A percentile compares a stretch with the other conserved stretches of the same genome.
phyloP scores from a whole-genome alignment of 2,113 vertebrate genomes.

The Melospiza georgiana region DNA sequence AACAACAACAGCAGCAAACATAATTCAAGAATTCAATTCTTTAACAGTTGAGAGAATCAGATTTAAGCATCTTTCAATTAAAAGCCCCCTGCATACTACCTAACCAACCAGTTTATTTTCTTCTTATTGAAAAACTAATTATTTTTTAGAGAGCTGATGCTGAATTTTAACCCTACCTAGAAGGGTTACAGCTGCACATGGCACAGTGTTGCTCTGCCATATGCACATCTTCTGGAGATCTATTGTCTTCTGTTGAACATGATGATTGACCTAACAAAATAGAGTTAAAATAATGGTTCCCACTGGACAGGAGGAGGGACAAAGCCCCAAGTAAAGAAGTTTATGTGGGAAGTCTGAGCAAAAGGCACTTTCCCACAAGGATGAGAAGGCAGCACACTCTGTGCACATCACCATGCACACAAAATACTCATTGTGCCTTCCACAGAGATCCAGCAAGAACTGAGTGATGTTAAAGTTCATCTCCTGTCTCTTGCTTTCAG shows the following conservation, averaged over 20 bases:
- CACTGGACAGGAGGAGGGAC: neutral
- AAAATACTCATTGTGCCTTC: neutral
- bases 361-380: neutral
- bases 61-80: slow-evolving; percentile 45
- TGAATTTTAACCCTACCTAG: neutral
- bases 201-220: neutral
- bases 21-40: slow-evolving; percentile 22
- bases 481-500: neutral
- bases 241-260: neutral
- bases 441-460: neutral
- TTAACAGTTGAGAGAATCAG: slow-evolving; percentile 29
- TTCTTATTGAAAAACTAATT: slow-evolving; percentile 14
- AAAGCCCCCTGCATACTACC: neutral
- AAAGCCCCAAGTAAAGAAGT: neutral
- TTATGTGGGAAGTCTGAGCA: neutral
- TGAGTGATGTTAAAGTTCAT: neutral
- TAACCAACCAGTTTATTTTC: slow-evolving; percentile 36
- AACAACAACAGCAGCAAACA: neutral
- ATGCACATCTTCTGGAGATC: neutral
- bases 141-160: neutral
- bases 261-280: neutral
- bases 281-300: neutral
- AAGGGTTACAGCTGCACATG: neutral
- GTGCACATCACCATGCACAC: neutral
- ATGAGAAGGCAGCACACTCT: neutral